A percentile compares a stretch with the other conserved stretches of the same genome.
phyloP scores from a whole-genome alignment of 1,140 invertebrate genomes.

The Panulirus ornatus region DNA sequence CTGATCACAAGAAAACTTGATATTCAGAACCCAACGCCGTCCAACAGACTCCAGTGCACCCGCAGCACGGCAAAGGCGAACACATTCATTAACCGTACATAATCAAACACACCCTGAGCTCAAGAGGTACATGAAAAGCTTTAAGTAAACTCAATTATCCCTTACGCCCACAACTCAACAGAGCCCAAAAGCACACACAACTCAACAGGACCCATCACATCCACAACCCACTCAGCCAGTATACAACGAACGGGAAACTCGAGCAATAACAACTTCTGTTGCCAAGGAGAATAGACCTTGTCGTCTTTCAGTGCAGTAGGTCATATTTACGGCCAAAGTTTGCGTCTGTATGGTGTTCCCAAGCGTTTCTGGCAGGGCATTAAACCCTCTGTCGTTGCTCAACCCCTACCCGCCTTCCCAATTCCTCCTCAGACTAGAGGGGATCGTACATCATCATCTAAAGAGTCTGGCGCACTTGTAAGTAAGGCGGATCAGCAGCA shows the following conservation, averaged over 20 bases:
- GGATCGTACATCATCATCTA: not conserved
- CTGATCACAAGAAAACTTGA: too few species aligned
- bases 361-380: not conserved
- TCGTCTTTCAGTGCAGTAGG: not conserved
- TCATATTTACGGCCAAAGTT: constrained; percentile 7
- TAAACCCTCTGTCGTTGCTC: not conserved
- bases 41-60: too few species aligned
- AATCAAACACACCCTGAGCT: too few species aligned
- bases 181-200: too few species aligned
- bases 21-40: too few species aligned
- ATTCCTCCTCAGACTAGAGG: not conserved
- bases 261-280: not conserved
- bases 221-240: too few species aligned
- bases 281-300: not conserved
- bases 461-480: not conserved
- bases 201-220: too few species aligned
- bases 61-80: too few species aligned
- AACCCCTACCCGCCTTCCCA: not conserved
- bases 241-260: too few species aligned
- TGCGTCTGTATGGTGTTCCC: not conserved
- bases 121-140: too few species aligned
- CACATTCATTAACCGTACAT: too few species aligned
- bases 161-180: not conserved
- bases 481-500: not conserved
- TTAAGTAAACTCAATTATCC: too few species aligned